Conservation (phyloP, 2,113 vertebrate genomes). For the Oncorhynchus kisutch region DNA sequence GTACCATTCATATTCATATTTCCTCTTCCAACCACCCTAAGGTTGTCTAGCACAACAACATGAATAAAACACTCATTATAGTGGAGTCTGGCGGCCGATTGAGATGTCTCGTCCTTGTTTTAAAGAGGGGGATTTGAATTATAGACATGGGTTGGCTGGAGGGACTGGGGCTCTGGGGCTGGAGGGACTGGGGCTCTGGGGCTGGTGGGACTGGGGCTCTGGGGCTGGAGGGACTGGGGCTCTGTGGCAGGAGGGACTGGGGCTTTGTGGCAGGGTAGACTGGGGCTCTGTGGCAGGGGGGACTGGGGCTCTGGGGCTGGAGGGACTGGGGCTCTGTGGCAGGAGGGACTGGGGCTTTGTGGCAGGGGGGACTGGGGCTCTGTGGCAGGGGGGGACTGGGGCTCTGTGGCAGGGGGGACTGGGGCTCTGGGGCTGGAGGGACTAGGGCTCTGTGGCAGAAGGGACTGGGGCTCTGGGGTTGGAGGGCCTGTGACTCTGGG, state of each 20-base stretch:
- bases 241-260: background rate
- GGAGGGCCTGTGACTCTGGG: no score
- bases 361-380: no score
- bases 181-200: background rate
- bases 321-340: no score
- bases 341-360: no score
- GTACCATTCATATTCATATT: conserved; percentile 21
- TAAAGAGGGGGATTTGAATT: conserved; percentile 34
- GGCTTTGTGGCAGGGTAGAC: background rate
- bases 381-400: no score
- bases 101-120: conserved; percentile 15
- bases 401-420: no score
- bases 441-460: no score
- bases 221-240: no score
- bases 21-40: conserved; percentile 10
- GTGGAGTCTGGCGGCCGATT: conserved; percentile 6
- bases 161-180: conserved; percentile 7
- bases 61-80: conserved; percentile 18
- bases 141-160: background rate
- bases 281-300: no score
- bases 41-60: conserved; percentile 14
- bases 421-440: no score
- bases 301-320: no score
- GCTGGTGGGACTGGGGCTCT: background rate
- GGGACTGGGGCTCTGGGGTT: background rate